Evolutionary conservation across 2,888 invertebrate species (phyloP), one percentile per base, ranked within the genome.

Genomic region (Epinotia bilunana): DNA sequence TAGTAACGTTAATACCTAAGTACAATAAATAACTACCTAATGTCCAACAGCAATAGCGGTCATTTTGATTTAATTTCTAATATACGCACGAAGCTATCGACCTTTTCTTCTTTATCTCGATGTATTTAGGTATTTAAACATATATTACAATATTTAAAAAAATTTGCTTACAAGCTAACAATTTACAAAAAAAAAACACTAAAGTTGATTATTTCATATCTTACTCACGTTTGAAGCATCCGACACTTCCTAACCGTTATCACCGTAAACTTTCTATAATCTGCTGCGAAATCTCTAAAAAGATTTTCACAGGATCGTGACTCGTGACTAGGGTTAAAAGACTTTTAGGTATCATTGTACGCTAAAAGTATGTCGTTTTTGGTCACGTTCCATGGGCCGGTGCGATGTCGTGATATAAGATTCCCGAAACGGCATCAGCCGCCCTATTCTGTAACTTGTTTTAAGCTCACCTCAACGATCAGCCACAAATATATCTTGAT

Each of bases 321-420:
- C 72, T 87, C 90, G 89, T 90, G 88, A 90, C 88, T 84, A 86
- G 87, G 84, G 84, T 90, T 86, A 84, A 87, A 65, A 86, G 79
- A 82, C 80, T 83, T 79, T 81, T 74, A 78, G 83, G 77, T 83
- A 82, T 78, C 82, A 79, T 80, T 83, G 80, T 79, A 79, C 78
- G 82, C 79, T 82, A 83, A 85, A 84, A 87, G 82, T 84, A 86
- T 87, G 85, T 85, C 83, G 79, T 83, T 85, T 84, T 87, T 85
- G 78, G 82, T 84, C 86, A 84, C 83, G 85, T 86, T 82, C 76
- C 84, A 85, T 39, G 74, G 76, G 77, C 77, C 78, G 64, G 77
- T 78, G 76, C 81, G 86, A 88, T 88, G 81, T 77, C 71, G 74
- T 82, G 84, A 87, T 86, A 84, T 75, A 77, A 79, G 79, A 79